These are phyloP conservation scores for Neuroterus valhalla DNA, from an alignment of 1,140 invertebrate genomes.

Conservation along the genomic window DNA sequence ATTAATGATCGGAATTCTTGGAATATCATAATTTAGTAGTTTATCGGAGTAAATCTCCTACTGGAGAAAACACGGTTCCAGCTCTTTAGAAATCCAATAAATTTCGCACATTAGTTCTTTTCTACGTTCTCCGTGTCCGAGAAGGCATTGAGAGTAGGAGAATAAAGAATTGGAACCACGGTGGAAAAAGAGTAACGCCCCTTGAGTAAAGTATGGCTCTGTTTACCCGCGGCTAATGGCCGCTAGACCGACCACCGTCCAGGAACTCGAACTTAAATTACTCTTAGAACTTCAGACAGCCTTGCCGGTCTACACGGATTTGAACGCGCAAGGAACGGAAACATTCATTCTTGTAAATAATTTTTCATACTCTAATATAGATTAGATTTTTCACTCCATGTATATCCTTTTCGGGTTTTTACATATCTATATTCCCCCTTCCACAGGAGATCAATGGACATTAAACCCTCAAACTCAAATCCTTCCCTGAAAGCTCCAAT, in stretches of 20 bases:
- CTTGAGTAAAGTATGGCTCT: slow-evolving; percentile 73
- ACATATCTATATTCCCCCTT: no score
- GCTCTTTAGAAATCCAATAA: slow-evolving; percentile 10
- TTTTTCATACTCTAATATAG: no score
- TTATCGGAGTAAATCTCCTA: background rate
- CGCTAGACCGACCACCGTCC: slow-evolving; percentile 70
- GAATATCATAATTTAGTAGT: background rate
- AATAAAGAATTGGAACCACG: slow-evolving; percentile 69
- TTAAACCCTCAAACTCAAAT: no score
- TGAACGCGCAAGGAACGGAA: background rate
- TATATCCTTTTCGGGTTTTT: no score
- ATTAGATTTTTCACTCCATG: no score
- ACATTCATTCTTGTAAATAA: background rate
- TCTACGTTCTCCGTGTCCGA: slow-evolving; percentile 50
- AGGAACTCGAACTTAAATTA: slow-evolving; percentile 37
- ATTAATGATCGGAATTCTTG: no score
- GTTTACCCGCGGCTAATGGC: slow-evolving; percentile 74
- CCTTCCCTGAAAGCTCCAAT: no score
- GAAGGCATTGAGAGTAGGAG: slow-evolving; percentile 52
- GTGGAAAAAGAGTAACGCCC: slow-evolving; percentile 70
- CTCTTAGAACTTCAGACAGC: background rate
- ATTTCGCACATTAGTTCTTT: slow-evolving; percentile 45
- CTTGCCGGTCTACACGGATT: background rate
- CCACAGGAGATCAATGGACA: no score
- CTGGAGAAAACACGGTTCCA: background rate